These are phyloP conservation scores for Anarsia innoxiella DNA, from an alignment of 2,888 invertebrate genomes.

Conservation along the genomic window DNA sequence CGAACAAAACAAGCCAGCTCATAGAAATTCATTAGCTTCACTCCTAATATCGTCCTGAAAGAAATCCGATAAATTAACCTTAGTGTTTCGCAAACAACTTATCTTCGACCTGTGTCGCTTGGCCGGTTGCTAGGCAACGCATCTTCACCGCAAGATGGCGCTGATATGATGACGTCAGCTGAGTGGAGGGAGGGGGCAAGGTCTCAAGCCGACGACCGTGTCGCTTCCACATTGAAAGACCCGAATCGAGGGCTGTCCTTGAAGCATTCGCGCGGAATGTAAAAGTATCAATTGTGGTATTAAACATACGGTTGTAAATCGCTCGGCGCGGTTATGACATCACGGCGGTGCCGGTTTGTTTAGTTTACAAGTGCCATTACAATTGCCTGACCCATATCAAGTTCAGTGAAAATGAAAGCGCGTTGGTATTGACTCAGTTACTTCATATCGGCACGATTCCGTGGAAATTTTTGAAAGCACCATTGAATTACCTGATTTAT, in stretches of 20 bases:
- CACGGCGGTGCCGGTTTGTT: slow-evolving; percentile 28
- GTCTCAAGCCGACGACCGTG: slow-evolving; percentile 58
- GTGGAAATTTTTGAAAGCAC: no score
- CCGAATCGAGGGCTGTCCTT: slow-evolving; percentile 56
- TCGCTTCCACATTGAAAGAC: slow-evolving; percentile 64
- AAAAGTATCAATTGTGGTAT: slow-evolving; percentile 23
- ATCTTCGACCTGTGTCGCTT: slow-evolving; percentile 33
- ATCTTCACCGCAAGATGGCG: slow-evolving; percentile 69
- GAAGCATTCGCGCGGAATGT: slow-evolving; percentile 44
- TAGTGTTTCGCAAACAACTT: slow-evolving; percentile 19
- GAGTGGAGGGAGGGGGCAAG: slow-evolving; percentile 43
- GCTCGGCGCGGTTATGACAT: slow-evolving; percentile 34
- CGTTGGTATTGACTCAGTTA: background rate
- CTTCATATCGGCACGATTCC: background rate
- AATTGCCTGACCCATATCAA: slow-evolving; percentile 47
- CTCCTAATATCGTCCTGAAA: background rate
- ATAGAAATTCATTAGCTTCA: no score
- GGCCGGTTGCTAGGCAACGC: slow-evolving; percentile 68
- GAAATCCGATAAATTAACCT: slow-evolving; percentile 8
- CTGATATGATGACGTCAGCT: slow-evolving; percentile 66
- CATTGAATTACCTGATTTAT: no score
- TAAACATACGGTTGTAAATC: slow-evolving; percentile 27
- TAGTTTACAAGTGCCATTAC: slow-evolving; percentile 30
- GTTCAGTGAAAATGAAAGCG: slow-evolving; percentile 60
- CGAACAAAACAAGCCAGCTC: no score